These are phyloP conservation scores for Danio kyathit DNA, from an alignment of 2,797 vertebrate genomes.

Conservation along the genomic window DNA sequence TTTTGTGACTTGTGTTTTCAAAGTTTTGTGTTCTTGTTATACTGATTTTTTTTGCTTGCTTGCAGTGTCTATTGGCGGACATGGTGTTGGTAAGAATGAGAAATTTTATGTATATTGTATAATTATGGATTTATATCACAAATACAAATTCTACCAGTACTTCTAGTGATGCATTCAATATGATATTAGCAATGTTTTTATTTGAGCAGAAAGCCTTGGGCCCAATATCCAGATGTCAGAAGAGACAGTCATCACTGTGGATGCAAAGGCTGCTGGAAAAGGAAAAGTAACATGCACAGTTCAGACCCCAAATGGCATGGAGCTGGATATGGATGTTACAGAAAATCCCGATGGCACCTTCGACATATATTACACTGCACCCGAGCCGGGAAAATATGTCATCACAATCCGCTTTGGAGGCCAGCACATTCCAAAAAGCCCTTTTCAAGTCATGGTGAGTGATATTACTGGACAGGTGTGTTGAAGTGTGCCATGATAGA, in stretches of 20 bases:
- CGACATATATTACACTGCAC: constrained; percentile 97
- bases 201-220: constrained; percentile 82
- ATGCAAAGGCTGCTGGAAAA: constrained; percentile 95
- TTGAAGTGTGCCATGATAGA: not conserved
- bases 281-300: constrained; percentile 98
- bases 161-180: not conserved
- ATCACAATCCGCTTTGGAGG: constrained; percentile 97
- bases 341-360: constrained; percentile 97
- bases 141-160: not conserved
- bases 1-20: not conserved
- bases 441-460: constrained; percentile 94
- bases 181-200: constrained; percentile 55
- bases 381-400: constrained; percentile 93
- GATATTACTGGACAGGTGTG: not conserved
- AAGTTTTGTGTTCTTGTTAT: not conserved
- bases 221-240: constrained; percentile 92
- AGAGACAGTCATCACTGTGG: constrained; percentile 95
- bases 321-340: constrained; percentile 95
- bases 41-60: constrained; percentile 9
- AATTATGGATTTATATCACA: not conserved
- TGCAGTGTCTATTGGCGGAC: constrained; percentile 93
- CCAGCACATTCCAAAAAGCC: constrained; percentile 95
- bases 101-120: not conserved
- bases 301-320: constrained; percentile 91
- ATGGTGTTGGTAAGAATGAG: constrained; percentile 84